A percentile compares a stretch with the other conserved stretches of the same genome.
Conservation (phyloP, 2,113 vertebrate genomes). For the Hiodon tergisus region DNA sequence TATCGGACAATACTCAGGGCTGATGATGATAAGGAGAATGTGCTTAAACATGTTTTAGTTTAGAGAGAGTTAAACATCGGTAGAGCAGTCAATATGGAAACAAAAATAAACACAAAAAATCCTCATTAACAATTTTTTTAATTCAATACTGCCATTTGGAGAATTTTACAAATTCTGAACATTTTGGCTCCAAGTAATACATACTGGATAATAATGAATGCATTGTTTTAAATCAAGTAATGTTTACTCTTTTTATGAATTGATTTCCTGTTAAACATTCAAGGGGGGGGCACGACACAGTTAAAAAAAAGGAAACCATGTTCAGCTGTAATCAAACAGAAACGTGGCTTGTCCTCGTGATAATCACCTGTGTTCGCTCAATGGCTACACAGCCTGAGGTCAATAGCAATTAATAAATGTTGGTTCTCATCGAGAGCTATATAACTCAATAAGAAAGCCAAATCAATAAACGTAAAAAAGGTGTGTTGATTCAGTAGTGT, state of each 20-base stretch:
- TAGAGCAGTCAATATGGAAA: too few relatives aligned
- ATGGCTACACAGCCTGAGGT: neutral
- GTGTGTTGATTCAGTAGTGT: neutral
- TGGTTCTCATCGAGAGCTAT: neutral
- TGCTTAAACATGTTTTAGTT: too few relatives aligned
- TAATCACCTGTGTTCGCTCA: neutral
- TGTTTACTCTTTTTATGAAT: too few relatives aligned
- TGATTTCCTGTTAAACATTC: too few relatives aligned
- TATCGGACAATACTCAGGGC: too few relatives aligned
- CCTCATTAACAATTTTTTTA: too few relatives aligned
- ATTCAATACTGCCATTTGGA: too few relatives aligned
- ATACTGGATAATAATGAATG: too few relatives aligned
- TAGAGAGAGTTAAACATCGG: too few relatives aligned
- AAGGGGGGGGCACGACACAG: neutral
- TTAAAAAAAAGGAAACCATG: neutral
- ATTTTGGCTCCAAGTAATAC: neutral
- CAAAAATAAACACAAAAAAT: too few relatives aligned
- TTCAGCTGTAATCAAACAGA: neutral
- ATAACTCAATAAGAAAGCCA: neutral
- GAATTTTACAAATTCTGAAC: neutral
- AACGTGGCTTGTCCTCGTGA: neutral
- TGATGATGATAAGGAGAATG: too few relatives aligned
- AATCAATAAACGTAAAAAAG: constrained; percentile 6
- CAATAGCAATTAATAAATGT: neutral
- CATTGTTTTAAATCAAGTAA: too few relatives aligned